These are phyloP conservation scores for Astyanax mexicanus DNA, from an alignment of 2,797 vertebrate species.

Conservation along the genomic window DNA sequence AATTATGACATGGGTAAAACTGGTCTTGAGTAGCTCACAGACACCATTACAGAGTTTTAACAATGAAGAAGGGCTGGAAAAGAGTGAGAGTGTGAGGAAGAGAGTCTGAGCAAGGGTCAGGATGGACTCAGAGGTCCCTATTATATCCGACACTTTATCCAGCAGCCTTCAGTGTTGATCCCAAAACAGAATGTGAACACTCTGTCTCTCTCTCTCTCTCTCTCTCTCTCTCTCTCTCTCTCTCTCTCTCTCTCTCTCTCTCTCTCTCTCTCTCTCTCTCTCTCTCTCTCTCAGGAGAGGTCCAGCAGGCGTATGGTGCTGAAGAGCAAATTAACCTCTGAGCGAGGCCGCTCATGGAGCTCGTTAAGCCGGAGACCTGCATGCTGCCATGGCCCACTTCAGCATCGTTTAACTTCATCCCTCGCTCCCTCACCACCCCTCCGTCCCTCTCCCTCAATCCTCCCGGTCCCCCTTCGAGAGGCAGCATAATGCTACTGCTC, in stretches of 20 bases:
- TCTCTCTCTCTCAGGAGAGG: conserved; percentile 41
- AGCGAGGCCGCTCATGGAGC: conserved; percentile 61
- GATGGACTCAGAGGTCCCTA: conserved; percentile 41
- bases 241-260: not conserved
- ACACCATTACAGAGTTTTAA: conserved; percentile 42
- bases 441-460: not conserved
- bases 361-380: conserved; percentile 70
- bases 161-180: conserved; percentile 35
- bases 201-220: conserved; percentile 9
- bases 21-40: not conserved
- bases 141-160: conserved; percentile 50
- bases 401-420: conserved; percentile 46
- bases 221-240: conserved; percentile 1
- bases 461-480: conserved; percentile 31
- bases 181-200: conserved; percentile 49
- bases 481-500: conserved; percentile 62
- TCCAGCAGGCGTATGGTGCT: conserved; percentile 50
- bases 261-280: conserved; percentile 8
- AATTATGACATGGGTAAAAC: conserved; percentile 24
- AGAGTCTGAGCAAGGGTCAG: conserved; percentile 34
- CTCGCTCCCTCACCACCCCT: conserved; percentile 40
- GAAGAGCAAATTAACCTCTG: conserved; percentile 72
- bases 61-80: conserved; percentile 29
- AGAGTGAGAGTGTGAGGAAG: conserved; percentile 10
- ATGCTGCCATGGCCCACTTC: conserved; percentile 48